A percentile compares a stretch with the other conserved stretches of the same genome.
Conservation (phyloP, 2,113 vertebrate species). For the Anolis carolinensis region DNA sequence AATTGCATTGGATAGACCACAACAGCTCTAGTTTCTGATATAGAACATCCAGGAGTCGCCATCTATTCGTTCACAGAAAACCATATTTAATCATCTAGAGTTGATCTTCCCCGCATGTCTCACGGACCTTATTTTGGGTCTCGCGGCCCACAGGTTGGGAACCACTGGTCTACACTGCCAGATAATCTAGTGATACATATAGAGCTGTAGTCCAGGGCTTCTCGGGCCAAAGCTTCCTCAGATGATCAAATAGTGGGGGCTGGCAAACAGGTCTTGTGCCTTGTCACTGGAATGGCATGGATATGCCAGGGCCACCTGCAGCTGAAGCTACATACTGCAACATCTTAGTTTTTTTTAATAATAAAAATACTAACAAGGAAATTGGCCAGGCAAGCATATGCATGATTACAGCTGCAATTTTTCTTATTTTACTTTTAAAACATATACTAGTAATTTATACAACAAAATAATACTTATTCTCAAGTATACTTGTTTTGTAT, state of each 20-base stretch:
- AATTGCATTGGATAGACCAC: too few relatives aligned
- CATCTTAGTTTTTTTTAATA: background rate
- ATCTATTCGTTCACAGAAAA: too few relatives aligned
- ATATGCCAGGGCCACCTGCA: background rate
- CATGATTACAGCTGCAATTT: background rate
- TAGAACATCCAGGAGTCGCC: too few relatives aligned
- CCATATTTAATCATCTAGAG: too few relatives aligned
- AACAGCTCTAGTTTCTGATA: too few relatives aligned
- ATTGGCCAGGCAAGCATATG: background rate
- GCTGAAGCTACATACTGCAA: background rate
- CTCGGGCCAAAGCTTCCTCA: too few relatives aligned
- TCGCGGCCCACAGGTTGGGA: too few relatives aligned
- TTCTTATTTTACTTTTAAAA: background rate
- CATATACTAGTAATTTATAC: background rate
- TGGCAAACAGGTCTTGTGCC: background rate
- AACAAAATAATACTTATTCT: background rate
- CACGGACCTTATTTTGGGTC: too few relatives aligned
- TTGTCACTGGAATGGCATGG: background rate
- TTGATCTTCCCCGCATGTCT: too few relatives aligned
- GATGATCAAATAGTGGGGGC: background rate
- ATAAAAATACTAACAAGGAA: background rate
- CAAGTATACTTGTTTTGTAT: background rate
- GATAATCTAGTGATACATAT: too few relatives aligned
- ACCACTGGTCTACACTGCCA: too few relatives aligned
- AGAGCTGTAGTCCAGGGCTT: too few relatives aligned